Conservation (phyloP, 2,113 vertebrate species). For the Esox niger region DNA sequence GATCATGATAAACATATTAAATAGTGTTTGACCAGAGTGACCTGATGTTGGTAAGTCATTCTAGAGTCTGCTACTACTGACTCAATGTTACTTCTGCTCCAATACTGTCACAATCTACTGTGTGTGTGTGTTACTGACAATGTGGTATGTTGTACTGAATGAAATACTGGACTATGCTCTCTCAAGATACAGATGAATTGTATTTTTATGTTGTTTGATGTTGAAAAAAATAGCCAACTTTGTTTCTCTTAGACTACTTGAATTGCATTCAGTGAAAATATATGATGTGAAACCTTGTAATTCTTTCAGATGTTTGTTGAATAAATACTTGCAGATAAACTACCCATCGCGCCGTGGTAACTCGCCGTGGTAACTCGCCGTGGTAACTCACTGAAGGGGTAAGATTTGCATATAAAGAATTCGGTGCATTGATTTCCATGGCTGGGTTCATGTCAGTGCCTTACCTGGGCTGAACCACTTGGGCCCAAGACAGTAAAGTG, state of each 20-base stretch:
- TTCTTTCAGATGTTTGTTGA: conserved; percentile 57
- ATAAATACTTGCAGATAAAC: conserved; percentile 61
- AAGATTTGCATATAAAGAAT: too few relatives aligned
- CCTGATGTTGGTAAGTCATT: conserved; percentile 41
- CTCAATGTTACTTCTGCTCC: conserved; percentile 43
- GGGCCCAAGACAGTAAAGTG: too few relatives aligned
- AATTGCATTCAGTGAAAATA: conserved; percentile 55
- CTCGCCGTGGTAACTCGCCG: neutral
- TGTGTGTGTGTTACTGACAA: conserved; percentile 44
- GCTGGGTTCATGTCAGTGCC: too few relatives aligned
- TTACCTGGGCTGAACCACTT: too few relatives aligned
- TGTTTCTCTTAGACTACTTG: conserved; percentile 44
- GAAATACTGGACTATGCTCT: conserved; percentile 51
- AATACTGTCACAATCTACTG: conserved; percentile 36
- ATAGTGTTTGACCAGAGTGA: conserved; percentile 60
- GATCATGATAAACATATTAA: conserved; percentile 16
- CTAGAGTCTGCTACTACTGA: conserved; percentile 33
- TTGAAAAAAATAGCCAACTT: too few relatives aligned
- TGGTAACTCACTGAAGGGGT: neutral
- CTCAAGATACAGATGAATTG: conserved; percentile 43
- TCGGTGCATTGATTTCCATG: too few relatives aligned
- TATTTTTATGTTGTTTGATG: conserved; percentile 53
- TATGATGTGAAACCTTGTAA: conserved; percentile 56
- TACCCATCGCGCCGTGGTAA: neutral
- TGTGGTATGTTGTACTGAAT: conserved; percentile 48